phyloP scores from a whole-genome alignment of 2,888 invertebrate species.

The Nudaria mundana region DNA sequence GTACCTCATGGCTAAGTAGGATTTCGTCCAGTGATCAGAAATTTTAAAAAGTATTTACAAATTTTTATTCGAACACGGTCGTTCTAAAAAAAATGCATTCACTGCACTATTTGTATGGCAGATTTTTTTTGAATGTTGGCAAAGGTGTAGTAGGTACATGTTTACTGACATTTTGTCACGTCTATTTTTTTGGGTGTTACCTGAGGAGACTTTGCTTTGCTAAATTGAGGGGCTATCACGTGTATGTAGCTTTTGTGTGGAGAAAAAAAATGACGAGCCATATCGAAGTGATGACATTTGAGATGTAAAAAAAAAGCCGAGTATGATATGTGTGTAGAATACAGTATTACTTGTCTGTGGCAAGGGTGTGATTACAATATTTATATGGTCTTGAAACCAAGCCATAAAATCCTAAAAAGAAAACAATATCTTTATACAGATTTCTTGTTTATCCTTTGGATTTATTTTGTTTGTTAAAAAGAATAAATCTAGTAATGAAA shows the following conservation, averaged over 20 bases:
- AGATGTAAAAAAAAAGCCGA: conserved; percentile 34
- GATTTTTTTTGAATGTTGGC: conserved; percentile 40
- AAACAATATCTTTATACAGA: too few relatives aligned
- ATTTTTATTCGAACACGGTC: conserved; percentile 4
- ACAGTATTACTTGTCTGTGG: too few relatives aligned
- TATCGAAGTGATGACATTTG: conserved; percentile 69
- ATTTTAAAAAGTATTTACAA: too few relatives aligned
- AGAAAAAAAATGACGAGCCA: conserved; percentile 56
- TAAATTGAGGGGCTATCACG: conserved; percentile 65
- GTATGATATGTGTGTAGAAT: conserved; percentile 40
- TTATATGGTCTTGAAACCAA: too few relatives aligned
- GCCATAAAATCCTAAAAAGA: too few relatives aligned
- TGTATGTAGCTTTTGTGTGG: conserved; percentile 42
- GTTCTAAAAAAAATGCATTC: conserved; percentile 27
- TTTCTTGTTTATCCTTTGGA: too few relatives aligned
- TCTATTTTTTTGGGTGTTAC: conserved; percentile 62
- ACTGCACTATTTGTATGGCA: conserved; percentile 15
- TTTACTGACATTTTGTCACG: conserved; percentile 81
- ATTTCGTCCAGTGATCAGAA: too few relatives aligned
- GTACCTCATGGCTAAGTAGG: too few relatives aligned
- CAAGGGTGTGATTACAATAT: conserved; percentile 9
- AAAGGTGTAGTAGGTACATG: conserved; percentile 71
- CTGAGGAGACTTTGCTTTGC: conserved; percentile 64
- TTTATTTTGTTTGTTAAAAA: too few relatives aligned
- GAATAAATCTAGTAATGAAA: too few relatives aligned